phyloP scores from a whole-genome alignment of 2,888 invertebrate genomes.

The Cantharis rustica region DNA sequence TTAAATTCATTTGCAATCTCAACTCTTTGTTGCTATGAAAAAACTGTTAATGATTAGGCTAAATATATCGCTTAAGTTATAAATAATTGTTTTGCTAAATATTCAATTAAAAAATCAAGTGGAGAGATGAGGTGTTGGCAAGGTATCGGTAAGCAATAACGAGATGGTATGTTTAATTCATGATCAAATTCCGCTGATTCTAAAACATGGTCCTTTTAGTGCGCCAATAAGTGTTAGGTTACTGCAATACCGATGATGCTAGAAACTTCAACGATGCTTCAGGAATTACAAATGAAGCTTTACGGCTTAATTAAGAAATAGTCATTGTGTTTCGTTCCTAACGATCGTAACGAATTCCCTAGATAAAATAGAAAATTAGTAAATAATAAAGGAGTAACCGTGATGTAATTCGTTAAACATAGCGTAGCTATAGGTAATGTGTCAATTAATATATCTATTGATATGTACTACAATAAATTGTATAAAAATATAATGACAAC shows the following conservation, averaged over 20 bases:
- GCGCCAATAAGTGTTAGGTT: conserved; percentile 20
- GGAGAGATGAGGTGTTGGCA: conserved; percentile 27
- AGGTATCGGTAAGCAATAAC: conserved; percentile 20
- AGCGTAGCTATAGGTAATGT: background rate
- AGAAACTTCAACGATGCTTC: conserved; percentile 24
- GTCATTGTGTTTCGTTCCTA: conserved; percentile 11
- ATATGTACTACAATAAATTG: background rate
- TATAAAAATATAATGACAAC: background rate
- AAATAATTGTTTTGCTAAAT: background rate
- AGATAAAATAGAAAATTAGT: background rate
- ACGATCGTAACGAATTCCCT: background rate
- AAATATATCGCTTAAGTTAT: background rate
- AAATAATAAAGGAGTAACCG: background rate
- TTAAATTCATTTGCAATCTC: background rate
- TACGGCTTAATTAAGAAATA: conserved; percentile 19
- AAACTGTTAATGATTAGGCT: background rate
- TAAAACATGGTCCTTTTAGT: conserved; percentile 22
- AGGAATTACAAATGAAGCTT: conserved; percentile 22
- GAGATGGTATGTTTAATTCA: conserved; percentile 34
- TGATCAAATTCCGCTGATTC: conserved; percentile 26
- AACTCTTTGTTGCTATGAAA: background rate
- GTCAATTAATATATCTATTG: background rate
- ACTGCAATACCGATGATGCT: conserved; percentile 25
- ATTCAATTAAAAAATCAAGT: conserved; percentile 21
- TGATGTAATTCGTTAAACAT: background rate